phyloP scores from a whole-genome alignment of 2,797 vertebrate genomes.

The Falco peregrinus region DNA sequence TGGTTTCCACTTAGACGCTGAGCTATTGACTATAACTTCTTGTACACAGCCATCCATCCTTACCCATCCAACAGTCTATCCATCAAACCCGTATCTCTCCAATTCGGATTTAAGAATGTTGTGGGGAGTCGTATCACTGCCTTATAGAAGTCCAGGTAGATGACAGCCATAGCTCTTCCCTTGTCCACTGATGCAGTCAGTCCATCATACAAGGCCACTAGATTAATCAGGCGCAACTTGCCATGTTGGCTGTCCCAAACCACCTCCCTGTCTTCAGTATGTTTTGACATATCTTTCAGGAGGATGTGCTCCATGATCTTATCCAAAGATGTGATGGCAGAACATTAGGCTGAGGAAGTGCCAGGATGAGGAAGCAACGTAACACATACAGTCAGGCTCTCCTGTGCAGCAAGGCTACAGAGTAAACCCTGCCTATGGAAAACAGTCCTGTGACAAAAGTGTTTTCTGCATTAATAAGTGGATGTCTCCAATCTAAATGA shows the following conservation, averaged over 20 bases:
- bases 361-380: background rate
- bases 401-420: background rate
- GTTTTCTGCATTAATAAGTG: background rate
- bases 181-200: background rate
- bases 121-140: accelerated
- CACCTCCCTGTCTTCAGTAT: background rate
- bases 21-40: background rate
- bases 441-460: accelerated
- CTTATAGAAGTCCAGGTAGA: background rate
- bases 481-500: background rate
- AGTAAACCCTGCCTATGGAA: background rate
- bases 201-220: background rate
- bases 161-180: background rate
- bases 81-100: background rate
- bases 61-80: background rate
- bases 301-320: background rate
- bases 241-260: background rate
- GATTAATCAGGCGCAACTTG: background rate
- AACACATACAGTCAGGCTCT: background rate
- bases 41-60: background rate
- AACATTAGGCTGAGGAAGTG: background rate
- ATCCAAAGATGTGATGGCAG: background rate
- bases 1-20: background rate
- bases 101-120: background rate
- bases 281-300: background rate